Evolutionary conservation across 2,888 invertebrate genomes (phyloP), one percentile per base, ranked within the genome.

Genomic region (Tuta absoluta): DNA sequence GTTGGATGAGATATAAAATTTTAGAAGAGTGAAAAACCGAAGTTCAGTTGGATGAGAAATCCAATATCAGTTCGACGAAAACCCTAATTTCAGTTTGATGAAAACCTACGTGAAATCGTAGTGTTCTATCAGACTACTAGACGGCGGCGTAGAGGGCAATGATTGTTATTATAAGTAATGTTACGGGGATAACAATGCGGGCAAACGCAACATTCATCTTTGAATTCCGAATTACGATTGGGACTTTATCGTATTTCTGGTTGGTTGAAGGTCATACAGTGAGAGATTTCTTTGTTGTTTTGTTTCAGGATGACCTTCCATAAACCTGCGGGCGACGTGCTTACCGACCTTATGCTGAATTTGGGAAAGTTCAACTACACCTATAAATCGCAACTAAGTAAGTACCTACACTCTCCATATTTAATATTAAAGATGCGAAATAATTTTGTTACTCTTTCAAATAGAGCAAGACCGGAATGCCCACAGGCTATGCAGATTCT

Each of bases 271-370:
- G 21, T 49, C 14, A 48, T 48, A 33, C n/a, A 74, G 7, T 17
- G 14, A 49, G 14, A 21, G 49, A 49, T 48, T 2, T 12, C 4
- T 56, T 56, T 24, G 14, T 3, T 90, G 3, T 37, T 48, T 61
- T 4, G 21, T 87, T 87, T 61, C 82, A 95, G 94, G 71, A 87
- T 89, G 70, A 84, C 89, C 33, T 95, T 95, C 74, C 80, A 84
- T 62, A 87, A 78, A 56, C 75, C 85, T 0, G 76, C 75, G 0
- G 81, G 82, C 19, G 79, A 82, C 64, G 77, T 92, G 59, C 78
- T 80, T 64, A 92, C 93, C 0, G 93, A 94, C 64, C 92, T 95
- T 86, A 96, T 96, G 96, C 89, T 93, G 56, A 95, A 94, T 67
- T 70, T 73, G 49, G 91, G 90, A 24, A 21, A 74, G 7, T 90